Evolutionary conservation across 2,113 vertebrate species (phyloP).

Genomic region (Ciconia maguari): DNA sequence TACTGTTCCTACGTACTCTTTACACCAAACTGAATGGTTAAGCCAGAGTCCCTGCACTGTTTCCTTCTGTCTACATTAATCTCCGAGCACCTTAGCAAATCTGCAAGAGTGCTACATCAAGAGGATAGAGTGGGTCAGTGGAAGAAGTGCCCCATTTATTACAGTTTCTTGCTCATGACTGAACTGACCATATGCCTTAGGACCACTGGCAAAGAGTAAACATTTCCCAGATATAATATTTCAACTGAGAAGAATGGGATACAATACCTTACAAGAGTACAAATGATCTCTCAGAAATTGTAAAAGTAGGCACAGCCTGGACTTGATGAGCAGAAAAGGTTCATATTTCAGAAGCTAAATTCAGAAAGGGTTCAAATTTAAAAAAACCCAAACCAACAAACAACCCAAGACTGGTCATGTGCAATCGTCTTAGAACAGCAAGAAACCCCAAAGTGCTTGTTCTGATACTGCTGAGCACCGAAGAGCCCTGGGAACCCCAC

Average conservation of each 20-base stretch:
- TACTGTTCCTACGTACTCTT: not conserved
- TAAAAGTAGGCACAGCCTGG: not conserved
- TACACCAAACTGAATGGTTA: slow-evolving; percentile 27
- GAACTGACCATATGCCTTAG: not conserved
- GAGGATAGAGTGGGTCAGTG: not conserved
- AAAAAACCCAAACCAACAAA: not conserved
- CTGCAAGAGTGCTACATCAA: not conserved
- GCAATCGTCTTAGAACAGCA: not conserved
- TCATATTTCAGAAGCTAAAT: not conserved
- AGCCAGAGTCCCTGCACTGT: not conserved
- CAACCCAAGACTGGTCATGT: not conserved
- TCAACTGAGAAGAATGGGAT: not conserved
- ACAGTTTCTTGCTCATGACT: not conserved
- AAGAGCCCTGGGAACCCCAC: not conserved
- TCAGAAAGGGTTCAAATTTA: not conserved
- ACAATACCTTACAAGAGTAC: not conserved
- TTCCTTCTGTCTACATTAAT: not conserved
- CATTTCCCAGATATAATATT: not conserved
- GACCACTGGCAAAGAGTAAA: not conserved
- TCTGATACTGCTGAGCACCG: not conserved
- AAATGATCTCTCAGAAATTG: not conserved
- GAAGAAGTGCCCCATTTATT: not conserved
- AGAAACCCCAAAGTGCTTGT: not conserved
- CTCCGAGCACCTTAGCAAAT: not conserved
- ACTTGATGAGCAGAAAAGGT: not conserved